Evolutionary conservation across 2,888 invertebrate species (phyloP).

Genomic region (Syritta pipiens): DNA sequence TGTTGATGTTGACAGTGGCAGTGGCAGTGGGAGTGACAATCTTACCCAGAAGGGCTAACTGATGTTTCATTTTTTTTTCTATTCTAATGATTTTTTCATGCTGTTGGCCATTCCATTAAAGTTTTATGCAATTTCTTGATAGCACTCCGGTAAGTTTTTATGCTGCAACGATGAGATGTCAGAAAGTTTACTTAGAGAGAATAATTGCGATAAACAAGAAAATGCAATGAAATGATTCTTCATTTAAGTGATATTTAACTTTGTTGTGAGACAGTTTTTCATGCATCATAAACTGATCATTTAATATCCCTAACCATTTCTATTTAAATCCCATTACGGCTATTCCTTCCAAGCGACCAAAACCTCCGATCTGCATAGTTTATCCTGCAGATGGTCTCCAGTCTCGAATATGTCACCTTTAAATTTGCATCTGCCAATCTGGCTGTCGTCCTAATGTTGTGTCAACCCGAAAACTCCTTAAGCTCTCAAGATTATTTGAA

Average conservation of each 20-base stretch:
- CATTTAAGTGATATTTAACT: too few species aligned
- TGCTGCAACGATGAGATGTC: too few species aligned
- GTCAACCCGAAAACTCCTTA: slow-evolving; percentile 15
- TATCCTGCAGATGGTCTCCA: slow-evolving; percentile 11
- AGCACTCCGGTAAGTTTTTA: too few species aligned
- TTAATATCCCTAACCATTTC: not conserved
- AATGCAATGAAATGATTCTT: too few species aligned
- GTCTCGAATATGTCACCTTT: slow-evolving; percentile 27
- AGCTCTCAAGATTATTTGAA: slow-evolving; percentile 51
- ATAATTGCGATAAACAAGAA: too few species aligned
- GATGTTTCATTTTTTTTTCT: slow-evolving; percentile 3
- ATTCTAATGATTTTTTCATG: not conserved
- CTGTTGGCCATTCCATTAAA: too few species aligned
- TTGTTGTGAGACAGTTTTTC: too few species aligned
- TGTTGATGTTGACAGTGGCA: slow-evolving; percentile 18
- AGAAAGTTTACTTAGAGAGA: too few species aligned
- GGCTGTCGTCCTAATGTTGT: not conserved
- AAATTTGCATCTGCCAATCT: slow-evolving; percentile 47
- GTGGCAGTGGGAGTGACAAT: too few species aligned
- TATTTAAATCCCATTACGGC: slow-evolving; percentile 28
- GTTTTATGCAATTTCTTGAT: too few species aligned
- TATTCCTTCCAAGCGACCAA: not conserved
- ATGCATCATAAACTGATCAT: too few species aligned
- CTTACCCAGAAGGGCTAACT: not conserved
- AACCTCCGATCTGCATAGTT: slow-evolving; percentile 1